Percentiles rank a stretch among this genome's conserved stretches.
Conservation (phyloP, 2,113 vertebrate species). For the Spilogale gracilis region DNA sequence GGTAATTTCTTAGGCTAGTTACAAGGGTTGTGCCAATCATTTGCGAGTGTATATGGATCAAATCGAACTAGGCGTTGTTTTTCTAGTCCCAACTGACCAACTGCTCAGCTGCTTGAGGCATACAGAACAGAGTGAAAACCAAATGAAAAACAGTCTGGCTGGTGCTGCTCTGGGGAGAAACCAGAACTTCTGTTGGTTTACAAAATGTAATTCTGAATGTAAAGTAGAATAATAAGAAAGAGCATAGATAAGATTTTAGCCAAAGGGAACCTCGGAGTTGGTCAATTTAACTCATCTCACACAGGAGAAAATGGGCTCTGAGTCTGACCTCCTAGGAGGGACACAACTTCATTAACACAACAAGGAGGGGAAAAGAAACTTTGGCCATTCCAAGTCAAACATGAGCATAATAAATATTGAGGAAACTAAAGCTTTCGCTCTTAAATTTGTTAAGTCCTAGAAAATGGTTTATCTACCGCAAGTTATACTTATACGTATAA, state of each 20-base stretch:
- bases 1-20: slow-evolving; percentile 45
- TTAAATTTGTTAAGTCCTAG: neutral
- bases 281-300: neutral
- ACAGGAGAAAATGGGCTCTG: neutral
- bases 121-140: neutral
- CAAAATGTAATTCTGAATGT: slow-evolving; percentile 39
- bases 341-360: neutral
- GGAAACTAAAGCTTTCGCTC: neutral
- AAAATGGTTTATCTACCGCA: neutral
- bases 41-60: neutral
- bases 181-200: neutral
- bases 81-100: slow-evolving; percentile 42
- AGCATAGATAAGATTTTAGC: neutral
- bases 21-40: slow-evolving; percentile 45
- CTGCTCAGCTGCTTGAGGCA: slow-evolving; percentile 47
- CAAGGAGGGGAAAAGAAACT: neutral
- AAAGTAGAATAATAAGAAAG: slow-evolving; percentile 20
- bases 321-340: neutral
- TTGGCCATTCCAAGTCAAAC: neutral
- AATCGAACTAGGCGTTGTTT: slow-evolving; percentile 37
- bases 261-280: neutral
- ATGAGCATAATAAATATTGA: neutral
- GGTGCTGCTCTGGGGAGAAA: slow-evolving; percentile 17
- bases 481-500: neutral
- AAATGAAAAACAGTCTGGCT: slow-evolving; percentile 18